These are phyloP conservation scores for Pristionchus fissidentatus DNA, from an alignment of 2,888 invertebrate species.

Conservation along the genomic window DNA sequence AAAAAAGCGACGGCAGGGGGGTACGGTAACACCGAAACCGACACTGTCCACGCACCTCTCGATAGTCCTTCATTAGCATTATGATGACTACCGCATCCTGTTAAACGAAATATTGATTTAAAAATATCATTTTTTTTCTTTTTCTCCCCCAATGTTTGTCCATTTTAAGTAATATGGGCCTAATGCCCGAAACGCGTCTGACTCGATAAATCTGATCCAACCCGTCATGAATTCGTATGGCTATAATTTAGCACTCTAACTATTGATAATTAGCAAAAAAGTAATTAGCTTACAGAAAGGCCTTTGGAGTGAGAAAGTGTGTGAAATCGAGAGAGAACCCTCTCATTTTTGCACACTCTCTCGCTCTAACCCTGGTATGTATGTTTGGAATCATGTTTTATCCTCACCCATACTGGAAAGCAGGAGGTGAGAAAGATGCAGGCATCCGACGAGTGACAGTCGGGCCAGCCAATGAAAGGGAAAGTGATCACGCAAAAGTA, in stretches of 20 bases:
- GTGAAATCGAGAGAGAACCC: too few species aligned
- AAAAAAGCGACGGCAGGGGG: too few species aligned
- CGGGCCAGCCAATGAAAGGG: background rate
- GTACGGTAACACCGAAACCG: too few species aligned
- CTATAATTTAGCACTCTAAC: background rate
- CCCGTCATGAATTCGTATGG: background rate
- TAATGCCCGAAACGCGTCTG: background rate
- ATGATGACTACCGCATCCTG: conserved; percentile 1
- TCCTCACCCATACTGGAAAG: conserved; percentile 13
- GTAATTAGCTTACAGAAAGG: too few species aligned
- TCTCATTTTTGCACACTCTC: background rate
- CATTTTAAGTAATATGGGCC: background rate
- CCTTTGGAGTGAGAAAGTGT: too few species aligned
- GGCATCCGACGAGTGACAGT: background rate
- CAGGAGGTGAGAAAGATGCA: background rate
- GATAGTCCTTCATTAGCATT: conserved; percentile 7
- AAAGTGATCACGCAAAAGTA: conserved; percentile 2
- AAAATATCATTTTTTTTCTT: background rate
- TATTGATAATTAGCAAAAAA: background rate
- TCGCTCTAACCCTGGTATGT: background rate
- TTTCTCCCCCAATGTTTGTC: background rate
- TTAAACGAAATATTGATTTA: background rate
- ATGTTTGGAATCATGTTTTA: too few species aligned
- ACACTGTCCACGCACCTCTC: background rate
- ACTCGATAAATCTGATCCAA: background rate